Conservation (phyloP, 2,797 vertebrate species). For the Pseudochromis fuscus region DNA sequence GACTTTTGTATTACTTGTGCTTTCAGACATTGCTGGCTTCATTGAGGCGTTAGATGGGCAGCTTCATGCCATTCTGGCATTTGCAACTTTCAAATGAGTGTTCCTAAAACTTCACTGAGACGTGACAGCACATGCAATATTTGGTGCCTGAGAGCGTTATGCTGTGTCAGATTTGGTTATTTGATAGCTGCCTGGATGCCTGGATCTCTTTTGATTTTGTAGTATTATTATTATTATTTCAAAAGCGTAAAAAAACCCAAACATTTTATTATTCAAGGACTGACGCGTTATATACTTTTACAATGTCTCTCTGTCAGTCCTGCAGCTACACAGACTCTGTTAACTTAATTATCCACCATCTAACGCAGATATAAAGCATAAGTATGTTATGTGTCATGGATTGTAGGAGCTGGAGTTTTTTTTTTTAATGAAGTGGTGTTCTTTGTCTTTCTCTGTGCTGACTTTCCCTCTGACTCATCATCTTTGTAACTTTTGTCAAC, state of each 20-base stretch:
- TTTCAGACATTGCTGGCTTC: neutral
- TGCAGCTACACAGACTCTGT: slow-evolving; percentile 1
- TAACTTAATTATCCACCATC: slow-evolving; percentile 17
- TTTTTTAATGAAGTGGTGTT: slow-evolving; percentile 27
- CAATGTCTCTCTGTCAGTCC: neutral
- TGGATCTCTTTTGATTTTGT: neutral
- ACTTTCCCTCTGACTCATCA: slow-evolving; percentile 18
- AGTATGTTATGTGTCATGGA: slow-evolving; percentile 12
- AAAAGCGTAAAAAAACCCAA: slow-evolving; percentile 1
- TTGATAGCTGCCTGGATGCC: neutral
- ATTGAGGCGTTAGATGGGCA: neutral
- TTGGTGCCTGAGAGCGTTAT: neutral
- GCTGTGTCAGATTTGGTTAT: neutral
- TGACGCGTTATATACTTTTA: neutral
- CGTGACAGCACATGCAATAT: neutral
- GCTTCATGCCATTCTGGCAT: neutral
- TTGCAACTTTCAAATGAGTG: no score
- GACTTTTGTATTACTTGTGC: slow-evolving; percentile 11
- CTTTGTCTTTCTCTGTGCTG: slow-evolving; percentile 29
- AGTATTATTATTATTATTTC: neutral
- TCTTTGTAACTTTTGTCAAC: slow-evolving; percentile 21
- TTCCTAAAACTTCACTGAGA: neutral
- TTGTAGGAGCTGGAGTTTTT: slow-evolving; percentile 8
- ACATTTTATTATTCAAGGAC: slow-evolving; percentile 1
- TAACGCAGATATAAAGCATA: slow-evolving; percentile 7